A percentile compares a stretch with the other conserved stretches of the same genome.
Conservation (phyloP, 1,140 invertebrate genomes). For the Trichonephila clavata region DNA sequence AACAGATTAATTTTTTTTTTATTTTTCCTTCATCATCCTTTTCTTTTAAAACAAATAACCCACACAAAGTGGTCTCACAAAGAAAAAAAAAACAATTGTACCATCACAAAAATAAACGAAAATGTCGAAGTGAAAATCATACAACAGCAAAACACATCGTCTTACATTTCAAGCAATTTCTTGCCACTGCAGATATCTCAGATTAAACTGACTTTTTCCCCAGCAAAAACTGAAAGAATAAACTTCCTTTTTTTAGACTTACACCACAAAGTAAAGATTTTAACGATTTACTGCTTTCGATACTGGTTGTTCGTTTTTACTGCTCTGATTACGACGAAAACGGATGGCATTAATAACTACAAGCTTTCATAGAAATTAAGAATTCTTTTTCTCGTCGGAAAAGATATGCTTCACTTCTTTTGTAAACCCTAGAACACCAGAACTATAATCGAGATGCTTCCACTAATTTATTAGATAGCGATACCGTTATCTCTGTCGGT, state of each 20-base stretch:
- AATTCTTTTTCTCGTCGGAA: conserved; percentile 35
- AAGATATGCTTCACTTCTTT: conserved; percentile 24
- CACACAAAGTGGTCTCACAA: too few species aligned
- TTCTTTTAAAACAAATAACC: too few species aligned
- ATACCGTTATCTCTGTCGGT: conserved; percentile 32
- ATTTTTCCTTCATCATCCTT: too few species aligned
- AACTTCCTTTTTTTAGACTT: background rate
- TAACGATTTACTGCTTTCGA: conserved; percentile 9
- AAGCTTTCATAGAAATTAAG: conserved; percentile 51
- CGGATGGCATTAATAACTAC: conserved; percentile 29
- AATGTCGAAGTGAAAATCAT: too few species aligned
- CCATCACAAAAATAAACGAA: too few species aligned
- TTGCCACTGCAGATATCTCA: background rate
- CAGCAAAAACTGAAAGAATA: background rate
- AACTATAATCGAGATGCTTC: conserved; percentile 48
- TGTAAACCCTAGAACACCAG: background rate
- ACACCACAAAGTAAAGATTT: background rate
- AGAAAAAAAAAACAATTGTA: too few species aligned
- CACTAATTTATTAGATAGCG: conserved; percentile 42
- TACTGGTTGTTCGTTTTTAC: conserved; percentile 17
- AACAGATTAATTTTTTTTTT: too few species aligned
- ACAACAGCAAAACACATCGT: background rate
- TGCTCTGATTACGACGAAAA: conserved; percentile 39
- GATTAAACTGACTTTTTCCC: background rate
- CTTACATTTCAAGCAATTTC: background rate